Percentiles rank a stretch among this genome's conserved stretches.
These are phyloP conservation scores for Physocephala rufipes DNA, from an alignment of 2,888 invertebrate species.

Conservation along the genomic window DNA sequence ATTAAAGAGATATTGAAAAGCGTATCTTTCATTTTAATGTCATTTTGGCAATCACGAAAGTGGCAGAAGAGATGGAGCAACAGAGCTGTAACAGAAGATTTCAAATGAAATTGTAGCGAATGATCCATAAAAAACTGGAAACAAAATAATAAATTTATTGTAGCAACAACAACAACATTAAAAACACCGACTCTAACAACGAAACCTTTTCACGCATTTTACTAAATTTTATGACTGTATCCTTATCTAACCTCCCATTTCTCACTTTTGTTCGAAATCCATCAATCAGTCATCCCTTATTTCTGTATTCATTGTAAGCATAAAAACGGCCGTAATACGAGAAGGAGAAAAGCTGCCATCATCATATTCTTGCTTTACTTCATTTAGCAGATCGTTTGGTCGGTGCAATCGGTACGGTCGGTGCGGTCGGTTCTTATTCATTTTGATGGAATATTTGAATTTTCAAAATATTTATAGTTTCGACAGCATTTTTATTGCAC, in stretches of 20 bases:
- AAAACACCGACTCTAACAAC: neutral
- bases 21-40: conserved; percentile 28
- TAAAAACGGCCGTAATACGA: neutral
- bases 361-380: neutral
- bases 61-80: neutral
- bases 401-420: too few relatives aligned
- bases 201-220: conserved; percentile 35
- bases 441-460: conserved; percentile 30
- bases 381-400: neutral
- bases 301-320: too few relatives aligned
- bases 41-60: conserved; percentile 21
- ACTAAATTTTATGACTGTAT: conserved; percentile 23
- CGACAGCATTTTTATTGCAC: conserved; percentile 35
- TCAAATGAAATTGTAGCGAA: conserved; percentile 26
- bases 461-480: conserved; percentile 36
- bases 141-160: conserved; percentile 24
- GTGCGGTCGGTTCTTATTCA: neutral
- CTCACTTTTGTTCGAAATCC: neutral
- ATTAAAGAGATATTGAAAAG: conserved; percentile 10
- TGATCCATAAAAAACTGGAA: conserved; percentile 22
- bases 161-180: conserved; percentile 14
- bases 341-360: neutral
- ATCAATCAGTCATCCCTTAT: neutral
- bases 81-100: neutral
- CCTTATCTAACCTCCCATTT: neutral